Evolutionary conservation across 2,888 invertebrate species (phyloP), one percentile per base, ranked within the genome.

Genomic region (Microplitis manilae): DNA sequence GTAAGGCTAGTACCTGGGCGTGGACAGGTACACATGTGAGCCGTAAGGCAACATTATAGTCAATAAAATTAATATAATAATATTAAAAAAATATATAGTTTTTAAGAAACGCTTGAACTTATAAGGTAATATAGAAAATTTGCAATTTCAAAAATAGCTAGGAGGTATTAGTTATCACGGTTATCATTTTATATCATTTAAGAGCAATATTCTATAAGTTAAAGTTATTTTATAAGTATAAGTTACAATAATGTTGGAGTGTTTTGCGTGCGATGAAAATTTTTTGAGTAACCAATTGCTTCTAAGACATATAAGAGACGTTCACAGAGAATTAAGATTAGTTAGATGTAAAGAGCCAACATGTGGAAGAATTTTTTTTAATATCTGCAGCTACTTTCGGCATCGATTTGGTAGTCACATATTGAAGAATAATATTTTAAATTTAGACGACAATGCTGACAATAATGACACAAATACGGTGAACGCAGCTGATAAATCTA

Each of bases 271-370:
- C 17, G n/a, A 61, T n/a, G n/a, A 61, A 13, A 1, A n/a, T 15
- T 50, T 69, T 17, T 7, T n/a, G 40, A 40, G 4, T 20, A 65
- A 60, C 15, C n/a, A n/a, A 6, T 73, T 7, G 1, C 2, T 5
- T 67, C 20, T 5, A 20, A 60, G 2, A 75, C 50, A 76, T 20
- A 61, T 13, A 60, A 71, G 15, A 17, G 40, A 73, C 41, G n/a
- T 67, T 68, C 5, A 17, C n/a, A 20, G 6, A 15, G 61, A 38
- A 20, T 71, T 60, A 30, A 60, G 7, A 60, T 20, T 1, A 4
- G n/a, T 60, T 9, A 41, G 68, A 68, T 61, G 61, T 61, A 61
- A 61, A 0, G 61, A 61, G 13, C 61, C 6, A n/a, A 61, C 61
- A 6, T 61, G 61, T 17, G 2, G 4, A 61, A 61, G 61, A 17